Base-by-base conservation (phyloP, 1,140 invertebrate species). In the Littorina saxatilis region DNA sequence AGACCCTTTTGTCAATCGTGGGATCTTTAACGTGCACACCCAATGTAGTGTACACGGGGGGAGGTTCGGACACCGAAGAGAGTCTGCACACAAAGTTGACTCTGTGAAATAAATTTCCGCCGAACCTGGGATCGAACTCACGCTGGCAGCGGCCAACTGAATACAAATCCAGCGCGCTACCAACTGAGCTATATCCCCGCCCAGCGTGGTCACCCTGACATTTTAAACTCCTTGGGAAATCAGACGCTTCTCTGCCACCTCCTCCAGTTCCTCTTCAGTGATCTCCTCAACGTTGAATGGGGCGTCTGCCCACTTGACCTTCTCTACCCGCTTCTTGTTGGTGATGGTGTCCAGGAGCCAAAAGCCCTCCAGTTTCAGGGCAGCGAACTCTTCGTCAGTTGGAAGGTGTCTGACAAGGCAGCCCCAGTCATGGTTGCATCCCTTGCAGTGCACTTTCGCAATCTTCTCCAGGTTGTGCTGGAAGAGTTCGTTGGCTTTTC, bases 311-410 rank as follows among this genome's bases (percentile, higher is more conserved):
- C 70, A 73, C 39, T 39, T 47, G 37, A 73, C 27, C 40, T 73
- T 73, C 7, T 20, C 23, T 7, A 39, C 23, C 23, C n/a, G 39
- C 23, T 73, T 43, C 9, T 39, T 15, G 23, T 39, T 39, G 11
- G 40, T 43, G 35, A 13, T 43, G 3, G 17, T 39, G n/a, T 73
- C n/a, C 13, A 37, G 29, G 29, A 73, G 70, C 2, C n/a, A 37
- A 1, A 73, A 73, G 29, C 40, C 20, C 17, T 73, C 70, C 70
- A 73, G 70, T 13, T 50, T 73, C 37, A 73, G n/a, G 35, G 43
- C 40, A 3, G 70, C 37, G 40, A n/a, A 73, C 40, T 73, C 70
- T 1, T 39, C 39, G 7, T 43, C 37, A 39, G 17, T 73, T 13
- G 70, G 70, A 1, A 40, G n/a, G 40, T 73, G 39, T 39, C 39